phyloP scores from a whole-genome alignment of 2,113 vertebrate species.

The Pogonocichla stellata region DNA sequence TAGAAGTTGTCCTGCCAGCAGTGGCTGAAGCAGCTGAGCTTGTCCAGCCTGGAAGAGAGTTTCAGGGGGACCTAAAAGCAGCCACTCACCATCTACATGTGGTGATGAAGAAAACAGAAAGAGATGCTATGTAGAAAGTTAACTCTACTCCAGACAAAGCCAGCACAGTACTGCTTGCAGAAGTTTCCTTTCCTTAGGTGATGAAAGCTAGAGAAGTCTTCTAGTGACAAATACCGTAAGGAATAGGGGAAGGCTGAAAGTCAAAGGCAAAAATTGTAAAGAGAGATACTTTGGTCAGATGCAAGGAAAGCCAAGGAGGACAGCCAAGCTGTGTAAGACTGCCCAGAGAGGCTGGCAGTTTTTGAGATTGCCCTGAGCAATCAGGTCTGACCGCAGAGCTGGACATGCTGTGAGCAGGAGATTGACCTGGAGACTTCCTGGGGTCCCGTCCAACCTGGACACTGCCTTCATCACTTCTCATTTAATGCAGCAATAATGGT shows the following conservation, averaged over 20 bases:
- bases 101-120: background rate
- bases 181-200: conserved; percentile 86
- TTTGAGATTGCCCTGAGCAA: background rate
- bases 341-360: background rate
- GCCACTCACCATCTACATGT: background rate
- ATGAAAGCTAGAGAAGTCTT: conserved; percentile 81
- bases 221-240: conserved; percentile 64
- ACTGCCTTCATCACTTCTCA: background rate
- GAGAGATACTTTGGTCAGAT: background rate
- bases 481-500: background rate
- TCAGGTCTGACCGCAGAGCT: background rate
- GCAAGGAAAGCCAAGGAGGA: background rate
- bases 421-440: background rate
- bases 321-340: background rate
- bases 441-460: background rate
- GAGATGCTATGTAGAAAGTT: background rate
- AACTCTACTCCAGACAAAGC: background rate
- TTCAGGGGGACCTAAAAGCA: background rate
- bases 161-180: conserved; percentile 84
- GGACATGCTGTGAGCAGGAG: conserved; percentile 6
- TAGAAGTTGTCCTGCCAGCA: background rate
- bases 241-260: background rate
- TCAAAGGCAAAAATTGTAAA: background rate
- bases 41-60: background rate
- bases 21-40: background rate